Base-by-base conservation (phyloP, 2,888 invertebrate species). In the Hyposoter dolosus region DNA sequence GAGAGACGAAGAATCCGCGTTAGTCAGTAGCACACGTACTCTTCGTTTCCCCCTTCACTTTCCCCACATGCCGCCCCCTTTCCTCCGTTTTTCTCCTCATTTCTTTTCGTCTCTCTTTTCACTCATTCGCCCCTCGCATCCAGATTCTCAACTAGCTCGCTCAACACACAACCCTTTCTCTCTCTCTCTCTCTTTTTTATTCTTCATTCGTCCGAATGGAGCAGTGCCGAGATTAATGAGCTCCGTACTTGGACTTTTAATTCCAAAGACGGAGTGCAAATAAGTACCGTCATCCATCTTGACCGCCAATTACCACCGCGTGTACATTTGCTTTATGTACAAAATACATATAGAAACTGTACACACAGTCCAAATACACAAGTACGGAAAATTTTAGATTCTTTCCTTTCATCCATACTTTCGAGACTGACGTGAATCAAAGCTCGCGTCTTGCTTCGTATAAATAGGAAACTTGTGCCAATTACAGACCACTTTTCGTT, bases 211-310 rank as follows among this genome's bases (percentile, higher is more conserved):
- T 75, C 68, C 82, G 82, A 75, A 43, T 56, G 81, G 77, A 78
- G 71, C 83, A 81, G n/a, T 71, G 23, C 74, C 60, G 91, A 93
- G 93, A 93, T 93, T 93, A 93, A 93, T 93, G 93, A 92, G 90
- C 87, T 79, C 89, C 89, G 90, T 90, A 91, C 92, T 92, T 90
- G 91, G 85, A 92, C 91, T 93, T 93, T 94, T 93, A 93, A 93
- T 93, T 93, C 92, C 90, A 88, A 89, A 91, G 91, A 91, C 89
- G 89, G 91, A 91, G 93, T 92, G 93, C 93, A 92, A 93, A 93
- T 93, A 93, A 93, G 91, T 91, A 92, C 92, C 91, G 89, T 89
- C 92, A 93, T 93, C 90, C 92, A 92, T 93, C 93, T 93, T 93
- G 90, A 84, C 90, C 91, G 91, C 92, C 93, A 93, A 93, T 93